Evolutionary conservation across 2,113 vertebrate species (phyloP).

Genomic region (Siniperca knerii): DNA sequence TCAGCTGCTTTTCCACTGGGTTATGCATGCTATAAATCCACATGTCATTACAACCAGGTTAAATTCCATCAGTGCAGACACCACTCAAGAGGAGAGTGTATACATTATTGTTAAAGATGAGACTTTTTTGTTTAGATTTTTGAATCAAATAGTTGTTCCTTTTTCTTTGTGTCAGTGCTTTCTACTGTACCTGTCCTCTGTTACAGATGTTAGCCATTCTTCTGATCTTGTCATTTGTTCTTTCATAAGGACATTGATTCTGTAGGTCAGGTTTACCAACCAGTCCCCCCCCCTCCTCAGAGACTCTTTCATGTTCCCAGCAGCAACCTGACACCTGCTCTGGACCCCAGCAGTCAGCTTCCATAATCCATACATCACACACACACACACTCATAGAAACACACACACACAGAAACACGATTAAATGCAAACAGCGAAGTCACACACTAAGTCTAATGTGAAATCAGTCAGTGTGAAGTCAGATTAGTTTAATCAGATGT

Average conservation of each 20-base stretch:
- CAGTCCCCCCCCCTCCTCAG: conserved; percentile 53
- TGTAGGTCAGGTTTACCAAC: conserved; percentile 76
- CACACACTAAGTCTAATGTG: neutral
- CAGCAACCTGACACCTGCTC: conserved; percentile 79
- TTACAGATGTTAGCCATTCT: conserved; percentile 65
- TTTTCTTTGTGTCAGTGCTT: conserved; percentile 17
- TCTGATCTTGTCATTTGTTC: conserved; percentile 81
- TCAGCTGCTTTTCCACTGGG: neutral
- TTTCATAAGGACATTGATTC: conserved; percentile 83
- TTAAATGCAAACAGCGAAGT: conserved; percentile 17
- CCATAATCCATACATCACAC: conserved; percentile 78
- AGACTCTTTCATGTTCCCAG: conserved; percentile 83
- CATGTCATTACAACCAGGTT: neutral
- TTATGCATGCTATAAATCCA: conserved; percentile 18
- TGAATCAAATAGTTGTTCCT: conserved; percentile 3
- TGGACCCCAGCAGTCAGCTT: conserved; percentile 74
- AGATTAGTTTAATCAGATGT: neutral
- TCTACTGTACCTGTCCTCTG: conserved; percentile 25
- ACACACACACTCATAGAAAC: conserved; percentile 30
- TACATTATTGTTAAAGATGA: neutral
- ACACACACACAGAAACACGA: conserved; percentile 1
- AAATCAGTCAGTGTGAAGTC: neutral
- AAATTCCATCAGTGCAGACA: neutral
- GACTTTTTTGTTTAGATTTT: no score
- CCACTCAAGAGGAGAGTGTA: neutral